A percentile compares a stretch with the other conserved stretches of the same genome.
Evolutionary conservation across 1,140 invertebrate genomes (phyloP).

Genomic region (Penaeus japonicus): DNA sequence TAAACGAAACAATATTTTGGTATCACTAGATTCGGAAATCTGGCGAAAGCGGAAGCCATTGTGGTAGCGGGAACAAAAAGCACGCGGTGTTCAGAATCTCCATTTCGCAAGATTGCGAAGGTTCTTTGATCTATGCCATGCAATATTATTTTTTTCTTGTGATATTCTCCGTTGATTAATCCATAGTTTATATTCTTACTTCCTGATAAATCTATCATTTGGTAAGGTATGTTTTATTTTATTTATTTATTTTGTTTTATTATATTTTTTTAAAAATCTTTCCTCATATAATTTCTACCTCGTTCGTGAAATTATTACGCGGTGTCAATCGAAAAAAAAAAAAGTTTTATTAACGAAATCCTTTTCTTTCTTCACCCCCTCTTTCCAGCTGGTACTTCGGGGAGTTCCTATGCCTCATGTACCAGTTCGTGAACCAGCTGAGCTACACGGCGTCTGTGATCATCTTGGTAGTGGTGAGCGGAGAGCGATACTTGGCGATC

Average conservation of each 20-base stretch:
- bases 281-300: too few relatives aligned
- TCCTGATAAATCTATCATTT: too few relatives aligned
- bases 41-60: not conserved
- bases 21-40: not conserved
- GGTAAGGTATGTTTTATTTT: too few relatives aligned
- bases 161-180: too few relatives aligned
- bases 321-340: too few relatives aligned
- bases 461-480: slow-evolving; percentile 81
- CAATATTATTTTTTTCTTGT: too few relatives aligned
- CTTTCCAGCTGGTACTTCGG: slow-evolving; percentile 79
- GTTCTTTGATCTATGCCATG: not conserved
- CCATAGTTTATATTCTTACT: too few relatives aligned
- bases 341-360: too few relatives aligned
- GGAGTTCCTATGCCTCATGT: slow-evolving; percentile 82
- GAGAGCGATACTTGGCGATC: slow-evolving; percentile 82
- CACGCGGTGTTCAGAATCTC: not conserved
- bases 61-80: not conserved
- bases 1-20: not conserved
- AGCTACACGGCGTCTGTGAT: slow-evolving; percentile 84
- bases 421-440: slow-evolving; percentile 81
- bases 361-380: not conserved
- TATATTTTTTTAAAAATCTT: too few relatives aligned
- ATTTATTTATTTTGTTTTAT: too few relatives aligned
- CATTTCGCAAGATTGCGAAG: not conserved
- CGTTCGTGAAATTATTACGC: too few relatives aligned